These are phyloP conservation scores for Alligator mississippiensis DNA, from an alignment of 2,113 vertebrate genomes.

Conservation along the genomic window DNA sequence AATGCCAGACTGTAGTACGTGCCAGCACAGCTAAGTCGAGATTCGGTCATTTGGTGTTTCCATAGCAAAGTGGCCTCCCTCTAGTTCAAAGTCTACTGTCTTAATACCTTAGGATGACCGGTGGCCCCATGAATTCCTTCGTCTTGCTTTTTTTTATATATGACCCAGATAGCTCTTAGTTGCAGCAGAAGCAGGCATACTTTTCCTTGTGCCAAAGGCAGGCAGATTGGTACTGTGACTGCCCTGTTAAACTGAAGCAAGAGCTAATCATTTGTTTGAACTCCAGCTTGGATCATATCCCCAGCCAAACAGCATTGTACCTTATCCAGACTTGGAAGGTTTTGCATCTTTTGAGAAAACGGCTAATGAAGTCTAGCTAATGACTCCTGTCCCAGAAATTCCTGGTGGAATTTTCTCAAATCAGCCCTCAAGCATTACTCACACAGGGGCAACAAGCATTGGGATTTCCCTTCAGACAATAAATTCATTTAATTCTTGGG, in stretches of 20 bases:
- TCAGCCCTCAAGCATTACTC: constrained; percentile 11
- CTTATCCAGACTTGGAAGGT: neutral
- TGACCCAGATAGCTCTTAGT: constrained; percentile 17
- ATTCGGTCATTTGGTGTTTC: constrained; percentile 23
- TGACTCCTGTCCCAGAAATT: constrained; percentile 22
- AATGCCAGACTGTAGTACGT: constrained; percentile 31
- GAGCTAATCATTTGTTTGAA: constrained; percentile 4
- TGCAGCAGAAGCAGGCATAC: neutral
- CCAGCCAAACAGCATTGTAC: neutral
- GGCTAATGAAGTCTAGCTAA: neutral
- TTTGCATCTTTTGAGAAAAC: neutral
- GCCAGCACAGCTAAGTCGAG: neutral
- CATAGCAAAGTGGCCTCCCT: constrained; percentile 3
- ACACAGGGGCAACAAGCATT: neutral
- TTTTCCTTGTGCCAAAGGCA: neutral
- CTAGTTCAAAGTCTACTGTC: neutral
- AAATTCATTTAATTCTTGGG: neutral
- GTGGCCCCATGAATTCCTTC: neutral
- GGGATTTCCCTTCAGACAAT: neutral
- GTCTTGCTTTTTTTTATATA: constrained; percentile 28
- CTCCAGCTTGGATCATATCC: neutral
- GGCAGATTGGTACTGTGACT: neutral
- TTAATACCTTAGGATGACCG: neutral
- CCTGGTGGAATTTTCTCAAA: neutral
- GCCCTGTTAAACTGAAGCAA: constrained; percentile 1